Conservation (phyloP, 2,797 vertebrate species). For the Emys orbicularis region DNA sequence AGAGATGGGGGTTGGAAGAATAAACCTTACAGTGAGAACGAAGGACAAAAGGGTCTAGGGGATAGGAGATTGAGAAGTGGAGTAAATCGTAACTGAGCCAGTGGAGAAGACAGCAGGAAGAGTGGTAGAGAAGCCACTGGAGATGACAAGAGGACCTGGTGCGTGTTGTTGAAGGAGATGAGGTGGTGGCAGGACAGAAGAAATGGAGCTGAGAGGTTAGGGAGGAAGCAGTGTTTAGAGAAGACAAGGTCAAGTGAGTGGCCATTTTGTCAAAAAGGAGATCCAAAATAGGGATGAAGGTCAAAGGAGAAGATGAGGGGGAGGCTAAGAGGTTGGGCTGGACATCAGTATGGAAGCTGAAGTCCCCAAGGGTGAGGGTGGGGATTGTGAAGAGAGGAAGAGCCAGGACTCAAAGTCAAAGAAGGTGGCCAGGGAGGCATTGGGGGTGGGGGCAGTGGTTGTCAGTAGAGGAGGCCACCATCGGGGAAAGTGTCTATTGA, state of each 20-base stretch:
- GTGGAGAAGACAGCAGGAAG: background rate
- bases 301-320: background rate
- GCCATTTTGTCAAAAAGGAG: background rate
- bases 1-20: background rate
- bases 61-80: accelerated
- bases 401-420: background rate
- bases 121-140: background rate
- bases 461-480: background rate
- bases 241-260: background rate
- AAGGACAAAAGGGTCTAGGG: background rate
- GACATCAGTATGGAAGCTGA: background rate
- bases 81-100: background rate
- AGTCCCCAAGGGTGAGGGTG: background rate
- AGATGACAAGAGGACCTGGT: background rate
- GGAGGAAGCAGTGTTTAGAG: background rate
- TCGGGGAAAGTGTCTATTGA: background rate
- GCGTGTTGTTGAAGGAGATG: accelerated
- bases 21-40: background rate
- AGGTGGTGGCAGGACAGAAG: background rate
- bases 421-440: background rate
- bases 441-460: background rate
- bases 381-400: background rate
- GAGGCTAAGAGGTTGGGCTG: background rate
- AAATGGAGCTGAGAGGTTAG: background rate
- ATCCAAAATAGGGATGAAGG: background rate